These are phyloP conservation scores for Egretta garzetta DNA, from an alignment of 2,113 vertebrate species.

Conservation along the genomic window DNA sequence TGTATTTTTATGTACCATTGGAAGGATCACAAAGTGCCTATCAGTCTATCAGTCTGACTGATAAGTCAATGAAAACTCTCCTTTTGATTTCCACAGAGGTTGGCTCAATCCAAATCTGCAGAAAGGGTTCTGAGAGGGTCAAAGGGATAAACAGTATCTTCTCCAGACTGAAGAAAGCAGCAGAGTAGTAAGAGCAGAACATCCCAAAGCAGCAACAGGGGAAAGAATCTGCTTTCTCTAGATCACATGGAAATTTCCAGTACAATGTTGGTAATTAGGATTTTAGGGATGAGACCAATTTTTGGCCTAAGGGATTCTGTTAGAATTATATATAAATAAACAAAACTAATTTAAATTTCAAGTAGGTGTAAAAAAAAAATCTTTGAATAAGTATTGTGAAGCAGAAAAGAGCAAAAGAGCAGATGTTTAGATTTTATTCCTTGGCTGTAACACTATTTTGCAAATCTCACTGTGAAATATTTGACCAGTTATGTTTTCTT, in stretches of 20 bases:
- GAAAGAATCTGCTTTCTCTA: neutral
- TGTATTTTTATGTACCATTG: neutral
- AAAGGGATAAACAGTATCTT: neutral
- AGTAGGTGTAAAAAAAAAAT: neutral
- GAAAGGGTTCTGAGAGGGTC: neutral
- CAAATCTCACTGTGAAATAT: neutral
- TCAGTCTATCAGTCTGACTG: neutral
- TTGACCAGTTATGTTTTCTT: neutral
- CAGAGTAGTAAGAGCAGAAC: neutral
- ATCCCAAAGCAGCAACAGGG: neutral
- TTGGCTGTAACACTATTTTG: neutral
- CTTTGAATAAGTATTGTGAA: neutral
- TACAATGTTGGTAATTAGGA: neutral
- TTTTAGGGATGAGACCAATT: neutral
- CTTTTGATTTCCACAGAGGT: neutral
- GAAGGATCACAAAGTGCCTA: neutral
- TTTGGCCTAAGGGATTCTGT: neutral
- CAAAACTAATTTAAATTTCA: neutral
- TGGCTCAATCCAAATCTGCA: neutral
- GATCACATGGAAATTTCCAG: neutral
- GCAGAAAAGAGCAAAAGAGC: neutral
- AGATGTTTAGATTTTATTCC: neutral
- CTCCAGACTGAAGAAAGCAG: neutral
- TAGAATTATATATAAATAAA: neutral
- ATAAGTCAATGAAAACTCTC: neutral